These are phyloP conservation scores for Carcina quercana DNA, from an alignment of 2,888 invertebrate genomes.

Conservation along the genomic window DNA sequence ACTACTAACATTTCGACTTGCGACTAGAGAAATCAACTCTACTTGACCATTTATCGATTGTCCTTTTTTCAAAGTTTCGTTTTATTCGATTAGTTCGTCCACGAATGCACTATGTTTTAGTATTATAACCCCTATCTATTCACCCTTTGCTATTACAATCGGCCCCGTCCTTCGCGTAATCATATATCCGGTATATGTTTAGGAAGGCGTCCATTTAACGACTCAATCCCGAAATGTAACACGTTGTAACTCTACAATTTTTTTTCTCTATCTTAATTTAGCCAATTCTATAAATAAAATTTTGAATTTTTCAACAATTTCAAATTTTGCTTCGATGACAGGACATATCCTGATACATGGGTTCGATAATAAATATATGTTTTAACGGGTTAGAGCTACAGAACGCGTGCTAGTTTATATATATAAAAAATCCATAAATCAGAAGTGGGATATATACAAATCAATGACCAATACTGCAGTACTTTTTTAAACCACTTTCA, in stretches of 20 bases:
- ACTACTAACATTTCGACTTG: conserved; percentile 74
- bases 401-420: too few species aligned
- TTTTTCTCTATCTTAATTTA: conserved; percentile 49
- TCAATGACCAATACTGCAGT: too few species aligned
- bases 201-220: conserved; percentile 37
- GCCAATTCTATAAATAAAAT: conserved; percentile 59
- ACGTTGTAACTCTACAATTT: conserved; percentile 41
- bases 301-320: too few species aligned
- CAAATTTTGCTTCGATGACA: conserved; percentile 39
- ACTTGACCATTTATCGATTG: conserved; percentile 71
- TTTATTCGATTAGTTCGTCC: conserved; percentile 63
- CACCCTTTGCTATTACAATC: conserved; percentile 38
- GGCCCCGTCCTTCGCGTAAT: conserved; percentile 39
- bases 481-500: too few species aligned
- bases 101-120: conserved; percentile 68
- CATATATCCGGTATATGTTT: conserved; percentile 60
- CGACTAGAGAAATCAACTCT: conserved; percentile 76
- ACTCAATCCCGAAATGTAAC: conserved; percentile 42
- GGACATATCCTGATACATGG: too few species aligned
- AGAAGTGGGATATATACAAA: too few species aligned
- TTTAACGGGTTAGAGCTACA: too few species aligned
- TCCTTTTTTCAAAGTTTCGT: conserved; percentile 51
- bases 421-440: too few species aligned
- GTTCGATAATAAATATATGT: too few species aligned
- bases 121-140: conserved; percentile 55